phyloP scores from a whole-genome alignment of 1,140 invertebrate species.

The Macrobrachium rosenbergii region DNA sequence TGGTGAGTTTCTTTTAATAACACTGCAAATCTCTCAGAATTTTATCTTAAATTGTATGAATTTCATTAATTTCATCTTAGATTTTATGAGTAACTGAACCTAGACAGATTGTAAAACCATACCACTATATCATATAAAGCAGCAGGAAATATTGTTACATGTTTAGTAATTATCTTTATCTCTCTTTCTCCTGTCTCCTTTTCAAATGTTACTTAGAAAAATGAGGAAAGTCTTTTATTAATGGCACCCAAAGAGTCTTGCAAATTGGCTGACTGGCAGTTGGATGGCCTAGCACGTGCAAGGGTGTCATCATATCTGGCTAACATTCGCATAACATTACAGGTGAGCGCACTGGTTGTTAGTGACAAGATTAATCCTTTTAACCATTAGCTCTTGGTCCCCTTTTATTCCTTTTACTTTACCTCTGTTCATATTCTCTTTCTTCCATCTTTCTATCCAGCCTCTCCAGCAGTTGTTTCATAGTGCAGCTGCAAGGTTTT shows the following conservation, averaged over 20 bases:
- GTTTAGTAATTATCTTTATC: slow-evolving; percentile 57
- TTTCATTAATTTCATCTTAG: neutral
- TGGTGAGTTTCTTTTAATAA: slow-evolving; percentile 40
- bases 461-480: no score
- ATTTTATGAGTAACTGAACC: no score
- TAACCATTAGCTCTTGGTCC: neutral
- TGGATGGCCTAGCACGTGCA: slow-evolving; percentile 65
- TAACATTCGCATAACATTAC: slow-evolving; percentile 58
- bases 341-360: slow-evolving; percentile 23
- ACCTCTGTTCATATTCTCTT: no score
- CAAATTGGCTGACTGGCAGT: slow-evolving; percentile 67
- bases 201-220: slow-evolving; percentile 64
- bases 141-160: no score
- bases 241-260: slow-evolving; percentile 14
- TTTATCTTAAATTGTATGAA: no score
- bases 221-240: slow-evolving; percentile 69
- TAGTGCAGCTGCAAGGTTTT: no score
- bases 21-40: no score
- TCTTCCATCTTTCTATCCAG: no score
- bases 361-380: neutral
- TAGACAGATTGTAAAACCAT: neutral
- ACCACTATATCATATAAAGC: no score
- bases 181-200: no score
- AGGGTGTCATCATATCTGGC: slow-evolving; percentile 56
- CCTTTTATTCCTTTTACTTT: no score